Base-by-base conservation (phyloP, 2,113 vertebrate species). In the Hiodon tergisus region DNA sequence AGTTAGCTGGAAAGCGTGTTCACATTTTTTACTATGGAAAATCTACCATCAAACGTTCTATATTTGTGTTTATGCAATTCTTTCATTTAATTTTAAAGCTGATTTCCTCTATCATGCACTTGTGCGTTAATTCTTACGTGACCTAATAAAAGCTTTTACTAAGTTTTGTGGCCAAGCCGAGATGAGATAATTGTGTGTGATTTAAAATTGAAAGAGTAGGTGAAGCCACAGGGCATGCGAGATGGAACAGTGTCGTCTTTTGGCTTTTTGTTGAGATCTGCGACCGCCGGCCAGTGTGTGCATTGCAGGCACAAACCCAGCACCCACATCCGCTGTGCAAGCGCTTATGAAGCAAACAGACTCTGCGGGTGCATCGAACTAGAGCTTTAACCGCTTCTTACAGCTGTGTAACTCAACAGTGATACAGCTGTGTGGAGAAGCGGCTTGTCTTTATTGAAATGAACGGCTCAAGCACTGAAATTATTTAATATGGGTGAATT, bases 261-360 rank as follows among this genome's bases (percentile, higher is more conserved):
- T 5, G 17, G 63, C 65, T 75, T 60, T 10, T 11, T 10, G 47
- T 17, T 9, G 7, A 7, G n/a, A 46, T 13, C 47, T 63, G 14
- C 46, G 2, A 53, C 63, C 2, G n/a, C 46, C 2, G 8, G n/a
- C 63, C 13, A 47, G 6, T 2, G 31, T 16, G 7, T n/a, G 7
- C 11, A 6, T 65, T 68, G 73, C 73, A 17, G 53, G 4, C 54
- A 16, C 11, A 53, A 74, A 54, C 65, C 2, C n/a, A 4, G 54
- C 7, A 6, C 63, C 73, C 73, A 68, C 73, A 75, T 75, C 65
- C 73, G 67, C 47, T 10, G 48, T 46, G 61, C 52, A 54, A 16
- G 13, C 13, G 17, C 62, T 9, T 14, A 47, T 67, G 7, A 16
- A 4, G 6, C 53, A 14, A 6, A 5, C 63, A 68, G 65, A 47